Evolutionary conservation across 2,113 vertebrate genomes (phyloP).

Genomic region (Barnardius zonarius): DNA sequence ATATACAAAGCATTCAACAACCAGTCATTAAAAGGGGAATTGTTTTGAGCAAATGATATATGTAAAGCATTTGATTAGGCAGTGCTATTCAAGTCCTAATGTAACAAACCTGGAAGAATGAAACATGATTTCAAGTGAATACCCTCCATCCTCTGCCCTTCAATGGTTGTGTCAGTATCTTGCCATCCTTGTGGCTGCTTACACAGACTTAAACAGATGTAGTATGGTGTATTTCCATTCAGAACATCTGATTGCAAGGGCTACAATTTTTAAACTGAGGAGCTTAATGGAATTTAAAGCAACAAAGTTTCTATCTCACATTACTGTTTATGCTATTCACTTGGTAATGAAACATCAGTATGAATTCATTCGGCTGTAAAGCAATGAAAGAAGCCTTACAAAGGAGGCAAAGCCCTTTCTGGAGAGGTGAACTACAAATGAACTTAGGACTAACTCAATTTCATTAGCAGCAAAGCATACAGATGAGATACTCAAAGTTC

Average conservation of each 20-base stretch:
- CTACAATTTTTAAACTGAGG: neutral
- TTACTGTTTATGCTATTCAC: neutral
- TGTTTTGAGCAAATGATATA: neutral
- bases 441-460: neutral
- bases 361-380: neutral
- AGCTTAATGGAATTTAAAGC: neutral
- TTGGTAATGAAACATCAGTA: neutral
- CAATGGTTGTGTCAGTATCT: neutral
- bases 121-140: neutral
- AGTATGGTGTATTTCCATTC: neutral
- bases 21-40: neutral
- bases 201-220: neutral
- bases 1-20: neutral
- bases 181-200: neutral
- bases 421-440: neutral
- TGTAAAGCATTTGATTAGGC: neutral
- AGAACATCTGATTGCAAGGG: neutral
- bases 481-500: neutral
- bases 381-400: neutral
- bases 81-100: neutral
- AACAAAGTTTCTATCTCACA: neutral
- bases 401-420: neutral
- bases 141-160: neutral
- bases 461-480: neutral
- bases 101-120: neutral